Base-by-base conservation (phyloP, 2,888 invertebrate genomes). In the Andrena dorsata region DNA sequence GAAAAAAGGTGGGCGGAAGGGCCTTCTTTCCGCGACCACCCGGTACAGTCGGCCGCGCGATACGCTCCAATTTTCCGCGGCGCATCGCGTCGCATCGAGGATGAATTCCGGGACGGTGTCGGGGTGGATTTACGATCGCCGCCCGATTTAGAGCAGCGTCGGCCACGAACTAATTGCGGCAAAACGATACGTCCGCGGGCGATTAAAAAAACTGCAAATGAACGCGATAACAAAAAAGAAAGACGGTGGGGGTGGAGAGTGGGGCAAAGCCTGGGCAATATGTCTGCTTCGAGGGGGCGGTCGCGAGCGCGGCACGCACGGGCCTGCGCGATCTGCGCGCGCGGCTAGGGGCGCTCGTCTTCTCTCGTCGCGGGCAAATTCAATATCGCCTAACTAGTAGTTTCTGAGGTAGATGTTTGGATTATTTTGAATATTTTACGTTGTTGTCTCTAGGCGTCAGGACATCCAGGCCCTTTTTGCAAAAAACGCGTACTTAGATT, bases 21-120 rank as follows among this genome's bases (percentile, higher is more conserved):
- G 63, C 49, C 70, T 41, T 84, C 84, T 80, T 78, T 68, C 64
- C 63, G 58, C 83, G 89, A 88, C 89, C 89, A 89, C 88, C 89
- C 83, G 87, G 87, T 82, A 83, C 83, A 76, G 53, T 51, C 68
- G 35, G 51, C 58, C 58, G 73, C 65, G 77, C 83, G 86, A 87
- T 89, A 87, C 86, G 90, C 90, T 90, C 91, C 91, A 91, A 89
- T 91, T 90, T 91, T 90, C 90, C 85, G 86, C 69, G 86, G 86
- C 79, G 84, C 84, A 84, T 82, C 86, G 88, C 84, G 84, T 82
- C 86, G 88, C 28, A 82, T 86, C 88, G 85, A 77, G 84, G 80
- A 88, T 87, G 87, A 87, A 90, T 89, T 88, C 89, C 84, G 86
- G 83, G 84, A 77, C 87, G 84, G 79, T 86, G 90, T 88, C 90